phyloP scores from a whole-genome alignment of 2,113 vertebrate genomes.

The Naja naja region DNA sequence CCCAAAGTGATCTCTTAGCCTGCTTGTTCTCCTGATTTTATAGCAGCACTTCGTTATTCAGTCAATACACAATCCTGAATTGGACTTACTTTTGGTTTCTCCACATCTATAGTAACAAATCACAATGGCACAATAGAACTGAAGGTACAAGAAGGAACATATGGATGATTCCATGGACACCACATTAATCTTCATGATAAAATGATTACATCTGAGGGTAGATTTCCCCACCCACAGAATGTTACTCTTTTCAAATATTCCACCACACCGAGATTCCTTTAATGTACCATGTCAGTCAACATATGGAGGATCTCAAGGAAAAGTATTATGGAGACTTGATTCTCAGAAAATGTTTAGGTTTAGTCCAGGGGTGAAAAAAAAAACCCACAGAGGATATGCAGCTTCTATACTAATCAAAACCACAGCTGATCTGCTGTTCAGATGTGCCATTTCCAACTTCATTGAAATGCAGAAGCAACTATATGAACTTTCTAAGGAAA shows the following conservation, averaged over 20 bases:
- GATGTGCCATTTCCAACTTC: conserved; percentile 59
- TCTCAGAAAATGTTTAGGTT: conserved; percentile 56
- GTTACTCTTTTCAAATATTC: conserved; percentile 16
- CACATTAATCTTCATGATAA: conserved; percentile 35
- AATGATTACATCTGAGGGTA: conserved; percentile 30
- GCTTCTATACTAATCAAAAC: conserved; percentile 63
- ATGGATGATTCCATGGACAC: conserved; percentile 29
- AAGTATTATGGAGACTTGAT: conserved; percentile 50
- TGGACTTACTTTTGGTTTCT: conserved; percentile 3
- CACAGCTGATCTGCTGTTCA: conserved; percentile 64
- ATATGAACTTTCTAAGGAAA: conserved; percentile 48
- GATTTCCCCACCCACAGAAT: conserved; percentile 46
- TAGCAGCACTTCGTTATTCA: conserved; percentile 7
- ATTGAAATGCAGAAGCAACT: conserved; percentile 36
- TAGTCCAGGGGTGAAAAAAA: conserved; percentile 41
- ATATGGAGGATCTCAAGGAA: conserved; percentile 59
- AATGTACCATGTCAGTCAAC: conserved; percentile 52
- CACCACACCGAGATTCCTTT: conserved; percentile 32
- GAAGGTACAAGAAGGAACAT: conserved; percentile 1
- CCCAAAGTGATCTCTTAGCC: not conserved
- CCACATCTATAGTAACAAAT: not conserved
- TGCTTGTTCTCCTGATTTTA: not conserved
- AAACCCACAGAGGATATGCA: conserved; percentile 55
- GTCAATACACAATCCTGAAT: not conserved
- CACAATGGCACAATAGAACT: not conserved